Conservation (phyloP, 2,113 vertebrate species). For the Aramus guarauna region DNA sequence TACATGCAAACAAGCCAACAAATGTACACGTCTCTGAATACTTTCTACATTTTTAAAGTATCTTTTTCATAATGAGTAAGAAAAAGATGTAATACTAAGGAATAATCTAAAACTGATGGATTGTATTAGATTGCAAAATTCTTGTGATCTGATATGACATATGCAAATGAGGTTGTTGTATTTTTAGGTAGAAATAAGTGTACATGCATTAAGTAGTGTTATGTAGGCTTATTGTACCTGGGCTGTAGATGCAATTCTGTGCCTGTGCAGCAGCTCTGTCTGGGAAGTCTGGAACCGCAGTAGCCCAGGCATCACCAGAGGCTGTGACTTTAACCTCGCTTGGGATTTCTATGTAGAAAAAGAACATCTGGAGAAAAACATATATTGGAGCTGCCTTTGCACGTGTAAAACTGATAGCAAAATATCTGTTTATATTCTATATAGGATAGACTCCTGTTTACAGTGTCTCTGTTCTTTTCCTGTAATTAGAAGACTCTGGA, state of each 20-base stretch:
- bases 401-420: not conserved
- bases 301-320: too few relatives aligned
- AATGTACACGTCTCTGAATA: not conserved
- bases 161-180: not conserved
- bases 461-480: not conserved
- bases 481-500: not conserved
- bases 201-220: not conserved
- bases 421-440: not conserved
- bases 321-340: not conserved
- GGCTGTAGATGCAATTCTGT: not conserved
- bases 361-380: not conserved
- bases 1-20: not conserved
- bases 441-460: not conserved
- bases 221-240: not conserved
- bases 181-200: not conserved
- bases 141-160: not conserved
- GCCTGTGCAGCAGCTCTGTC: not conserved
- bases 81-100: not conserved
- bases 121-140: not conserved
- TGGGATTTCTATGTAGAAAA: not conserved
- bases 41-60: not conserved
- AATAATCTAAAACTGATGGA: not conserved
- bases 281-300: not conserved
- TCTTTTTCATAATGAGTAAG: not conserved
- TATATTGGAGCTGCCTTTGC: not conserved